A percentile compares a stretch with the other conserved stretches of the same genome.
Evolutionary conservation across 2,797 vertebrate species (phyloP).

Genomic region (Australoheros facetus): DNA sequence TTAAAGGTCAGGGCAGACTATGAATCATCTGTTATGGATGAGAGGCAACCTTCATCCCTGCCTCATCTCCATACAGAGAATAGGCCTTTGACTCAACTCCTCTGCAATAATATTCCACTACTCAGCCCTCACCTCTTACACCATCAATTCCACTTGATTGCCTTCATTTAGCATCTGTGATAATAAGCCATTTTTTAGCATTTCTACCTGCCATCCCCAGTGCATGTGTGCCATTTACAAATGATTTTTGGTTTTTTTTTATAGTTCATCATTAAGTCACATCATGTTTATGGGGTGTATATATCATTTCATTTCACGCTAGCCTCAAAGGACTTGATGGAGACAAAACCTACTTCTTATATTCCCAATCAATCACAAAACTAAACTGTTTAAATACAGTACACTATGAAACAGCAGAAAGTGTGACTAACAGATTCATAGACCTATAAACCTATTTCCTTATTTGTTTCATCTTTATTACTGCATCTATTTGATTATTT

Average conservation of each 20-base stretch:
- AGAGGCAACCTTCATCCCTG: constrained; percentile 68
- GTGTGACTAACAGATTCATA: neutral
- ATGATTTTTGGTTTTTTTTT: constrained; percentile 41
- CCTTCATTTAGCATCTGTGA: constrained; percentile 60
- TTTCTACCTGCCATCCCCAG: constrained; percentile 31
- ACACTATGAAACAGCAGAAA: constrained; percentile 11
- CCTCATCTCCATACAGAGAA: constrained; percentile 76
- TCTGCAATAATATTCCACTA: constrained; percentile 44
- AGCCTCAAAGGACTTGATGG: constrained; percentile 43
- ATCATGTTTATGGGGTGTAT: constrained; percentile 40
- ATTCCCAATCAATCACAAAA: constrained; percentile 34
- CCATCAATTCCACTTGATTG: constrained; percentile 52
- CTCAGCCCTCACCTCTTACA: constrained; percentile 64
- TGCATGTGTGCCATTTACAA: constrained; percentile 50
- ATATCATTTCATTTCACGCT: constrained; percentile 34
- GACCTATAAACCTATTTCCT: neutral
- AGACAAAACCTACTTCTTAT: constrained; percentile 30
- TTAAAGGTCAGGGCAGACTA: constrained; percentile 74
- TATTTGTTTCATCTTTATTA: neutral
- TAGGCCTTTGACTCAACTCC: constrained; percentile 57
- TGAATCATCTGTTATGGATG: constrained; percentile 78
- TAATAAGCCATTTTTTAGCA: constrained; percentile 65
- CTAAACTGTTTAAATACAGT: constrained; percentile 21
- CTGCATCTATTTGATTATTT: neutral
- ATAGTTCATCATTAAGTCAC: constrained; percentile 52